Base-by-base conservation (phyloP, 64 coral and sea anemone species). In the Dendronephthya gigantea region DNA sequence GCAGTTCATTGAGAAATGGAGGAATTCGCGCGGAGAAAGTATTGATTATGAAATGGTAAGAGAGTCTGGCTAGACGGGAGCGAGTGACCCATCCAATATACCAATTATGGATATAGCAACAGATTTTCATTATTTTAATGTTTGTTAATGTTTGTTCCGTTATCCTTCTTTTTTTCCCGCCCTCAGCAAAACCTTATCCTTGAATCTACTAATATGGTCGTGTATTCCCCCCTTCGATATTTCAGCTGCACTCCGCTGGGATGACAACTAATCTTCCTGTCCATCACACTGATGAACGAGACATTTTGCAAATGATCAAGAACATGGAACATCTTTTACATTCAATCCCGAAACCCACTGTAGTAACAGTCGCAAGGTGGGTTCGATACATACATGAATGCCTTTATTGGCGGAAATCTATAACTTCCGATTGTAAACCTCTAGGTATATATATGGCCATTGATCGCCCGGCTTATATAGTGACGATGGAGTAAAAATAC, bases 231-330 rank as follows among this genome's bases (percentile, higher is more conserved):
- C 40, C n/a, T 30, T 84, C 59, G 35, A 1, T 33, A 31, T 86
- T 86, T 23, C 43, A 96, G 94, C 51, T 96, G 36, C 94, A 96
- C 75, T 91, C 90, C 83, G 89, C 91, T 11, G 94, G 94, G 28
- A 96, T 96, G 94, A 91, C 94, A 48, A 88, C 85, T 43, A 89
- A 96, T 47, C 85, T 96, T 17, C 94, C 94, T 58, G 88, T 93
- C 84, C 94, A 96, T 47, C 35, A 93, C 86, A 96, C 91, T 66
- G 87, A 89, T 7, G 83, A 68, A 79, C 88, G 90, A 75, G 85
- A 88, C 49, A 96, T 96, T 39, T 70, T 90, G 35, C 65, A 83
- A 14, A 85, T 96, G 33, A 85, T 96, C 29, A 70, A 68, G 39
- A 68, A 82, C 9, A 28, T 96, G 37, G 34, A 84, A 82, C 35